Percentiles rank a stretch among this genome's conserved stretches.
Conservation (phyloP, 2,888 invertebrate species). For the Epirrita christyi region DNA sequence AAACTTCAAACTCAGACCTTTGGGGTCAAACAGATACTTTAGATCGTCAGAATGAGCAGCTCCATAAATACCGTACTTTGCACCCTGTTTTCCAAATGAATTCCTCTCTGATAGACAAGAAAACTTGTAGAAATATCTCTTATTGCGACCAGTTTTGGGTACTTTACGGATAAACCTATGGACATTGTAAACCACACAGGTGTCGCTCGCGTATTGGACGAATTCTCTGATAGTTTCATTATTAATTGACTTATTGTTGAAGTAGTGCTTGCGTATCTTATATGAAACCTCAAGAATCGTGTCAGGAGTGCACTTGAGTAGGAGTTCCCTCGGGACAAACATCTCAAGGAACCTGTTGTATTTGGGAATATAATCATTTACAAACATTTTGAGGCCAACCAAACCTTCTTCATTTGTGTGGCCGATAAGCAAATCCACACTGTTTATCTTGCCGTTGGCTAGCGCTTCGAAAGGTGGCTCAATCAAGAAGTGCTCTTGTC, state of each 20-base stretch:
- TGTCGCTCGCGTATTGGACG: slow-evolving; percentile 9
- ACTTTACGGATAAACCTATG: slow-evolving; percentile 13
- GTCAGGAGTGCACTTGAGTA: slow-evolving; percentile 32
- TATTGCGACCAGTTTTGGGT: slow-evolving; percentile 2
- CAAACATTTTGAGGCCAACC: neutral
- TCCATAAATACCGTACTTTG: slow-evolving; percentile 44
- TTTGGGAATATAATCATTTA: neutral
- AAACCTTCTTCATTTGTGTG: slow-evolving; percentile 87
- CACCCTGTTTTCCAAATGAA: slow-evolving; percentile 42
- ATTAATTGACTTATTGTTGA: slow-evolving; percentile 39
- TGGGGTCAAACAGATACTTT: slow-evolving; percentile 49
- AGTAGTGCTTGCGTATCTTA: slow-evolving; percentile 43
- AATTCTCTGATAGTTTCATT: slow-evolving; percentile 10
- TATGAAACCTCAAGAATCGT: slow-evolving; percentile 40
- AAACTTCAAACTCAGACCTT: slow-evolving; percentile 42
- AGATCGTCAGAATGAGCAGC: slow-evolving; percentile 56
- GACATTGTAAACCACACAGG: slow-evolving; percentile 9
- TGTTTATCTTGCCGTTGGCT: slow-evolving; percentile 62
- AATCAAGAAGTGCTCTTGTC: slow-evolving; percentile 41
- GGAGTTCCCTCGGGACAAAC: slow-evolving; percentile 22
- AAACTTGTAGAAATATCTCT: slow-evolving; percentile 19
- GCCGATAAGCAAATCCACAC: slow-evolving; percentile 87
- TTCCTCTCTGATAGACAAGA: slow-evolving; percentile 49
- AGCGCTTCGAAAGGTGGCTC: slow-evolving; percentile 37
- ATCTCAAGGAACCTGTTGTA: slow-evolving; percentile 23